These are phyloP conservation scores for Upupa epops DNA, from an alignment of 2,113 vertebrate genomes.

Conservation along the genomic window DNA sequence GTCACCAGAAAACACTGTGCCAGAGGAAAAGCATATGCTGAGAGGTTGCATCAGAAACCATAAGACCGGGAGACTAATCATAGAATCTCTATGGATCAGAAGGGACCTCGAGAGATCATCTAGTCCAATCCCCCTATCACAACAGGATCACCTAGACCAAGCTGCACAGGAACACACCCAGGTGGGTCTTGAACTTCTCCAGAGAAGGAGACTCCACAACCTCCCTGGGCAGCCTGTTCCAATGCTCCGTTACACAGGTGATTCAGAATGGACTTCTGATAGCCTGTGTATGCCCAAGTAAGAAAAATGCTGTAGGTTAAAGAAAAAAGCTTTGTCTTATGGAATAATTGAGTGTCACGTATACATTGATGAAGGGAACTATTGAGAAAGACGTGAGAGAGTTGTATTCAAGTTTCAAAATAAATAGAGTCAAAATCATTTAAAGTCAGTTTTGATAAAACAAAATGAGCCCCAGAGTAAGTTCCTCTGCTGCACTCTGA, in stretches of 20 bases:
- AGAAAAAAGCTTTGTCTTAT: neutral
- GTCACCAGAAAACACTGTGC: rapidly evolving
- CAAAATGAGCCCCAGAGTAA: neutral
- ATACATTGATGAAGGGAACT: neutral
- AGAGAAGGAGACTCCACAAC: too few species aligned
- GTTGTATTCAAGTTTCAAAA: neutral
- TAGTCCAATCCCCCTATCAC: too few species aligned
- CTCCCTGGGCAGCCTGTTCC: too few species aligned
- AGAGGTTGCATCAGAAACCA: neutral
- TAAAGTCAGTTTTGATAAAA: neutral
- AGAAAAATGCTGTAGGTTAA: neutral
- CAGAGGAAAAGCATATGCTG: neutral
- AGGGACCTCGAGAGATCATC: too few species aligned
- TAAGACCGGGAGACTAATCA: neutral
- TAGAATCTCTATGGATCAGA: too few species aligned
- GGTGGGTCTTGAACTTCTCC: too few species aligned
- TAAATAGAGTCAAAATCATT: neutral
- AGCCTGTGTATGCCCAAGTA: rapidly evolving
- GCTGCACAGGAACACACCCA: too few species aligned
- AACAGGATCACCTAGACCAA: too few species aligned
- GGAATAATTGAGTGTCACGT: too few species aligned
- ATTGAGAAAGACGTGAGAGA: neutral
- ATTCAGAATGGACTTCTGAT: neutral
- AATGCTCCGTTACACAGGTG: neutral
- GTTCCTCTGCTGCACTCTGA: neutral